These are phyloP conservation scores for Scleropages formosus DNA, from an alignment of 2,797 vertebrate species.

Conservation along the genomic window DNA sequence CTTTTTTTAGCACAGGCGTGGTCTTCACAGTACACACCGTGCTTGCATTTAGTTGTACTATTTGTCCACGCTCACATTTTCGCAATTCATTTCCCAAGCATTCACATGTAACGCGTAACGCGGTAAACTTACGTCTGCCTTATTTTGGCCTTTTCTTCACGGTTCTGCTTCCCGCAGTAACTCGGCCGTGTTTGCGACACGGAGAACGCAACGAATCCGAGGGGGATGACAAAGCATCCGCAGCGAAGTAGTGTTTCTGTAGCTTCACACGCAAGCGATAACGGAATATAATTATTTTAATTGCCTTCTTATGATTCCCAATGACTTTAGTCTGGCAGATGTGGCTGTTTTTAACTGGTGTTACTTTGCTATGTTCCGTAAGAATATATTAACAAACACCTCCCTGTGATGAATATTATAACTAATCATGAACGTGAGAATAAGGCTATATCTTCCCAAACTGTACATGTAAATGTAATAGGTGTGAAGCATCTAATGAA, in stretches of 20 bases:
- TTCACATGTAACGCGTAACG: no score
- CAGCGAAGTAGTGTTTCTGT: not conserved
- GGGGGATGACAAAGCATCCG: not conserved
- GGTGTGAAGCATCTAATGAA: constrained; percentile 23
- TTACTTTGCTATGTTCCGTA: constrained; percentile 23
- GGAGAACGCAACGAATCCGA: not conserved
- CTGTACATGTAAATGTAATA: constrained; percentile 26
- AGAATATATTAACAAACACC: constrained; percentile 37
- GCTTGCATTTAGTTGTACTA: not conserved
- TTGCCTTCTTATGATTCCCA: constrained; percentile 17
- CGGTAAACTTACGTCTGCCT: no score
- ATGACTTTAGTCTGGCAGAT: constrained; percentile 19
- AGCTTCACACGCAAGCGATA: not conserved
- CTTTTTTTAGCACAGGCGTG: not conserved
- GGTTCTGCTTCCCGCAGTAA: not conserved
- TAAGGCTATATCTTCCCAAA: constrained; percentile 13
- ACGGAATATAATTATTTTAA: constrained; percentile 24
- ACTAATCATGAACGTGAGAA: constrained; percentile 27
- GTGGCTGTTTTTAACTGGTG: constrained; percentile 25
- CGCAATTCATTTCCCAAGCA: no score
- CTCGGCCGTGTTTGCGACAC: not conserved
- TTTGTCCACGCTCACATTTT: not conserved
- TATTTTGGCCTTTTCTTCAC: not conserved
- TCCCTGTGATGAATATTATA: constrained; percentile 35
- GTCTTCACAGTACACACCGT: not conserved